Base-by-base conservation (phyloP, 30 jellyfish, hydroid and myxozoan genomes). In the Aurelia aurita complex sp. Pacific region DNA sequence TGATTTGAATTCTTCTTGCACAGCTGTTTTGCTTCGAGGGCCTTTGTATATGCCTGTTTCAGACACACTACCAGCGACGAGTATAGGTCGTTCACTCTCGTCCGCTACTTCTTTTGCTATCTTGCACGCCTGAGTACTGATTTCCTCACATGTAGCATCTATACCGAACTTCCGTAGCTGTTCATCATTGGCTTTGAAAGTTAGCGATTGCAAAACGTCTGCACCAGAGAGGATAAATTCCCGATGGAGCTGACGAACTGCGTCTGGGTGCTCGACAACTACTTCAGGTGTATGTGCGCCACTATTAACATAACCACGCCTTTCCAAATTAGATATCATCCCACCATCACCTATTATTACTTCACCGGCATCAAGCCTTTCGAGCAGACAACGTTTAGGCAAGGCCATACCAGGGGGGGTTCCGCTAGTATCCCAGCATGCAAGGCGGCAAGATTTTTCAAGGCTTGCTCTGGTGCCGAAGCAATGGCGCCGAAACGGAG, bases 261-360 rank as follows among this genome's bases (percentile, higher is more conserved):
- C 98, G 38, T 86, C 94, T 3, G 98, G 97, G 51, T 73, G 81
- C 63, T 91, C 98, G 12, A 91, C 36, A 1, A 81, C 94, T 19
- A 82, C 96, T 70, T 91, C 98, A 14, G 98, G 98, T 1, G 97
- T 88, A 73, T 76, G 85, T 35, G 73, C 55, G 34, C 96, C 97
- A 23, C 92, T 91, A 40, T 77, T 73, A 69, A 93, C 97, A 52
- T 93, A 87, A 23, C 97, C 97, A 29, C 98, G 90, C 61, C 76
- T 70, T 69, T 88, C 98, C 23, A 87, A 67, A 15, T 76, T 78
- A 71, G 79, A 86, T 5, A 88, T 79, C 82, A 81, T 77, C 5
- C 98, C 98, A 9, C 98, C 98, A 85, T 91, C 98, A 15, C 98
- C 96, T 69, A 91, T 46, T 29, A 91, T 76, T 11, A 80, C 88